These are phyloP conservation scores for Apodemia mormo DNA, from an alignment of 2,888 invertebrate genomes.

Conservation along the genomic window DNA sequence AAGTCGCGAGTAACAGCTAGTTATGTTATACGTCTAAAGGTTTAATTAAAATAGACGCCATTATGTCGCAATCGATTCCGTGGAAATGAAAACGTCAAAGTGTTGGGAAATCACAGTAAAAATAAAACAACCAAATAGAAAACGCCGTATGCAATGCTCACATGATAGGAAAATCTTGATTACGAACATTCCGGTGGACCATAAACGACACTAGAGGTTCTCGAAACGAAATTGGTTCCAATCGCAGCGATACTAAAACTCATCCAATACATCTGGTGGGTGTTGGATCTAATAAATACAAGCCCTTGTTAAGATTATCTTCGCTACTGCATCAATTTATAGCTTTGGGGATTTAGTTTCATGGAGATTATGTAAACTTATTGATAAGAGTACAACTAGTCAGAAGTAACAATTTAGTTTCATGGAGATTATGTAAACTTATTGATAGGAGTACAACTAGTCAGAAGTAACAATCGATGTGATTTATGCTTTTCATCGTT, in stretches of 20 bases:
- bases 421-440: not conserved
- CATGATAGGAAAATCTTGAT: constrained; percentile 15
- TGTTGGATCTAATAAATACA: not conserved
- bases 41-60: no score
- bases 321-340: constrained; percentile 3
- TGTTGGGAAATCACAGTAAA: not conserved
- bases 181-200: constrained; percentile 2
- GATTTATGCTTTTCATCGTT: no score
- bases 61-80: no score
- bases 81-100: no score
- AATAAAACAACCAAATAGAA: constrained; percentile 7
- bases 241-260: not conserved
- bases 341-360: not conserved
- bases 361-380: not conserved
- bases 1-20: no score
- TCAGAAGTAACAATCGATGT: no score
- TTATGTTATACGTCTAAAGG: no score
- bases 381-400: no score
- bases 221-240: constrained; percentile 7
- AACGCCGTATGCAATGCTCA: constrained; percentile 1
- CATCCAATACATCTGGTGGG: constrained; percentile 8
- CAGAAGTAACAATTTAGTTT: not conserved
- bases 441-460: no score
- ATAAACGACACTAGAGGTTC: constrained; percentile 11
- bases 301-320: not conserved